Evolutionary conservation across 2,888 invertebrate species (phyloP).

Genomic region (Palloptera scutellata): DNA sequence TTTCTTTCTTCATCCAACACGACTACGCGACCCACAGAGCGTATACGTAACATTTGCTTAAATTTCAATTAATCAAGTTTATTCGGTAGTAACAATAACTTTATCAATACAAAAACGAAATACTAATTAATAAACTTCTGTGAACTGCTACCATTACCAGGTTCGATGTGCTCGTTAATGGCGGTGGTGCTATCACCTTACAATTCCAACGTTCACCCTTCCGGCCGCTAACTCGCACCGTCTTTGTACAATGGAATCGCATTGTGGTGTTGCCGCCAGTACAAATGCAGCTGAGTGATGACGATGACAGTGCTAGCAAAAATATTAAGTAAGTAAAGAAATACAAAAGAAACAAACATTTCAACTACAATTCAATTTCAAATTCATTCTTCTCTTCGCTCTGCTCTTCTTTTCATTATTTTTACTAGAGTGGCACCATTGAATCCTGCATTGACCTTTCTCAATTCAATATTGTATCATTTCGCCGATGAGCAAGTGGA

Average conservation of each 20-base stretch:
- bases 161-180: slow-evolving; percentile 99
- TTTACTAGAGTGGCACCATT: slow-evolving; percentile 57
- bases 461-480: slow-evolving; percentile 63
- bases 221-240: slow-evolving; percentile 84
- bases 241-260: slow-evolving; percentile 96
- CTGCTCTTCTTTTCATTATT: background rate
- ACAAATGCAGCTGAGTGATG: slow-evolving; percentile 84
- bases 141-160: slow-evolving; percentile 65
- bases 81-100: background rate
- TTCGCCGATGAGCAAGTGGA: slow-evolving; percentile 63
- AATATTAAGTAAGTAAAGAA: slow-evolving; percentile 59
- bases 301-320: slow-evolving; percentile 66
- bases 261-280: slow-evolving; percentile 92
- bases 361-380: background rate
- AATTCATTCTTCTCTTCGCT: slow-evolving; percentile 8
- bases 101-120: slow-evolving; percentile 5
- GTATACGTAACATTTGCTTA: slow-evolving; percentile 2
- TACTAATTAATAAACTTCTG: slow-evolving; percentile 20
- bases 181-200: slow-evolving; percentile 95
- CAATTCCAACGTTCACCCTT: slow-evolving; percentile 97
- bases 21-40: background rate
- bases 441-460: slow-evolving; percentile 64
- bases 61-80: background rate
- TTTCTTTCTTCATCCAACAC: background rate
- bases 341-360: background rate